These are phyloP conservation scores for Actinopyga echinites DNA, from an alignment of 53 echinoderm and acorn worm species.

Conservation along the genomic window DNA sequence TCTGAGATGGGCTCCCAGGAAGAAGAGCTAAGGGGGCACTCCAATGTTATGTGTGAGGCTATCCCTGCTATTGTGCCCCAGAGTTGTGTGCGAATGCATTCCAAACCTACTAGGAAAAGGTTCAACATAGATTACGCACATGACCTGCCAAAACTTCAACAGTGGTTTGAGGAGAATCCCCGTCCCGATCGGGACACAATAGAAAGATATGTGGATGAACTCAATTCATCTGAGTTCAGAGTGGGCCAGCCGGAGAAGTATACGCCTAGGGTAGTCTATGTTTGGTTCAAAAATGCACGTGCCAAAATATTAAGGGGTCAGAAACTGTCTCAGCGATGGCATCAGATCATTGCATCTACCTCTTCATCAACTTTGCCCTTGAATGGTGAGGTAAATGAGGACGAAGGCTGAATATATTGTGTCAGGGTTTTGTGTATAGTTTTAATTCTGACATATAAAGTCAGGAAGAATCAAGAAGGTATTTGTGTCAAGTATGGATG, in stretches of 20 bases:
- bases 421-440: too few relatives aligned
- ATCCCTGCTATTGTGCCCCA: conserved; percentile 22
- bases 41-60: background rate
- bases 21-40: background rate
- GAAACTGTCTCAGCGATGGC: conserved; percentile 38
- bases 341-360: conserved; percentile 28
- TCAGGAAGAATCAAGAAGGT: too few relatives aligned
- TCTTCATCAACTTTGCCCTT: background rate
- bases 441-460: too few relatives aligned
- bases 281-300: conserved; percentile 97
- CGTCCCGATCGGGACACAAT: conserved; percentile 90
- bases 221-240: conserved; percentile 87
- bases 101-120: conserved; percentile 71
- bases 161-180: conserved; percentile 85
- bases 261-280: conserved; percentile 82
- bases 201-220: conserved; percentile 75
- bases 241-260: conserved; percentile 78
- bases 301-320: conserved; percentile 72
- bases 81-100: background rate
- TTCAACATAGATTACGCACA: conserved; percentile 92
- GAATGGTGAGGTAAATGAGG: conserved; percentile 8
- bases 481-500: too few relatives aligned
- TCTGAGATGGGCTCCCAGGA: background rate
- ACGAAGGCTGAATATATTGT: background rate
- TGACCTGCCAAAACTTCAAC: conserved; percentile 87